phyloP scores from a whole-genome alignment of 2,797 vertebrate species.

The Podarcis siculus region DNA sequence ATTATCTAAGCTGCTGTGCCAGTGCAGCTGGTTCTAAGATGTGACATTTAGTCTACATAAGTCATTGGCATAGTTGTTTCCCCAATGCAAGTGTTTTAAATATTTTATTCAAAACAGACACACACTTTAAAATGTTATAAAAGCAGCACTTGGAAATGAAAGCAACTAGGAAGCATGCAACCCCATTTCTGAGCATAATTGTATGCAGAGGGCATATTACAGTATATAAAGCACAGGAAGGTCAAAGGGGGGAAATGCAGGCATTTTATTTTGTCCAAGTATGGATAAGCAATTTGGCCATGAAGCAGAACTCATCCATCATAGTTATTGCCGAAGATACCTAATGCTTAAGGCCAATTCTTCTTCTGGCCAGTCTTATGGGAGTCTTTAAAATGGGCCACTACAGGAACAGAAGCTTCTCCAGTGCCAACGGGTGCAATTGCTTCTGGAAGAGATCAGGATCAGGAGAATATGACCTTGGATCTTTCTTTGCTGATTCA shows the following conservation, averaged over 20 bases:
- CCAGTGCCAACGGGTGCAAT: conserved; percentile 59
- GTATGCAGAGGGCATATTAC: conserved; percentile 40
- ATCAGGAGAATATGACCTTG: conserved; percentile 47
- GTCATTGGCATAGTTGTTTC: neutral
- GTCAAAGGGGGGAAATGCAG: conserved; percentile 57
- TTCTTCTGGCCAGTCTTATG: conserved; percentile 34
- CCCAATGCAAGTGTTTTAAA: neutral
- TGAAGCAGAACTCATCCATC: conserved; percentile 76
- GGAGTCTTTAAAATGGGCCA: conserved; percentile 52
- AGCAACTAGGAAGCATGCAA: conserved; percentile 40
- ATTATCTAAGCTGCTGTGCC: neutral
- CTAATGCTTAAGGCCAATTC: conserved; percentile 64
- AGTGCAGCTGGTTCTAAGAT: neutral
- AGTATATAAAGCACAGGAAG: conserved; percentile 56
- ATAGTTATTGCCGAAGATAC: conserved; percentile 73
- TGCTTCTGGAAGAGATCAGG: conserved; percentile 45
- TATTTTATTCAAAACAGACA: neutral
- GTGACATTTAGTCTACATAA: neutral
- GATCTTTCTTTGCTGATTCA: neutral
- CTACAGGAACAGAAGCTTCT: conserved; percentile 56
- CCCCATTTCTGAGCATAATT: conserved; percentile 45
- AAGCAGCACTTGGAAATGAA: conserved; percentile 41
- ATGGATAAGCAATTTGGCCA: conserved; percentile 79
- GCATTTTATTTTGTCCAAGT: conserved; percentile 76
- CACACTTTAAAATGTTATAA: neutral